phyloP scores from a whole-genome alignment of 2,888 invertebrate species.

The Yponomeuta cagnagella region DNA sequence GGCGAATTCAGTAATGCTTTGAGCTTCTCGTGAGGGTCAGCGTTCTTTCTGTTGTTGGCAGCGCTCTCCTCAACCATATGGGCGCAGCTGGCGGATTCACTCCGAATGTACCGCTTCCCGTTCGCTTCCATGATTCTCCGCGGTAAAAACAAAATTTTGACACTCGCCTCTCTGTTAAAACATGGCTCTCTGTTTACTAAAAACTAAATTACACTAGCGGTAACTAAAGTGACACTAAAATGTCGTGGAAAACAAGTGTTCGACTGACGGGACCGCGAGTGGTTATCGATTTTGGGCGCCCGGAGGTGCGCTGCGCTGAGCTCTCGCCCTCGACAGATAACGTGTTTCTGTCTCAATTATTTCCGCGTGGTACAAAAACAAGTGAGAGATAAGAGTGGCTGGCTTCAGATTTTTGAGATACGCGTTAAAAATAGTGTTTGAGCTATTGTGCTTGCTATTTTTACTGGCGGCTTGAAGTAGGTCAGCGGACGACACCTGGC shows the following conservation, averaged over 20 bases:
- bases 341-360: background rate
- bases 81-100: slow-evolving; percentile 67
- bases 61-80: slow-evolving; percentile 67
- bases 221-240: slow-evolving; percentile 35
- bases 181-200: slow-evolving; percentile 44
- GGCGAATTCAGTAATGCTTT: slow-evolving; percentile 63
- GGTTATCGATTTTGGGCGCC: slow-evolving; percentile 14
- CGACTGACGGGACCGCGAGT: background rate
- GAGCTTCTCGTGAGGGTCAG: slow-evolving; percentile 66
- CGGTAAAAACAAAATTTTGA: slow-evolving; percentile 18
- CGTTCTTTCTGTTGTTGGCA: slow-evolving; percentile 52
- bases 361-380: slow-evolving; percentile 27
- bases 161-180: slow-evolving; percentile 63
- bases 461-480: slow-evolving; percentile 66
- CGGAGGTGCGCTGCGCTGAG: slow-evolving; percentile 13
- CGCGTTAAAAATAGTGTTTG: slow-evolving; percentile 70
- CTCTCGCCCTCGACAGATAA: background rate
- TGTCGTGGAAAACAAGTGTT: slow-evolving; percentile 27
- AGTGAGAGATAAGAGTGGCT: slow-evolving; percentile 46
- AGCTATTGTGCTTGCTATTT: slow-evolving; percentile 73
- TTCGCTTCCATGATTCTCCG: slow-evolving; percentile 50
- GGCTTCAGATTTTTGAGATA: slow-evolving; percentile 59
- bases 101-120: slow-evolving; percentile 65
- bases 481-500: slow-evolving; percentile 56
- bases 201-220: slow-evolving; percentile 40